phyloP scores from a whole-genome alignment of 2,797 vertebrate species.

The Apogon hyalosoma region DNA sequence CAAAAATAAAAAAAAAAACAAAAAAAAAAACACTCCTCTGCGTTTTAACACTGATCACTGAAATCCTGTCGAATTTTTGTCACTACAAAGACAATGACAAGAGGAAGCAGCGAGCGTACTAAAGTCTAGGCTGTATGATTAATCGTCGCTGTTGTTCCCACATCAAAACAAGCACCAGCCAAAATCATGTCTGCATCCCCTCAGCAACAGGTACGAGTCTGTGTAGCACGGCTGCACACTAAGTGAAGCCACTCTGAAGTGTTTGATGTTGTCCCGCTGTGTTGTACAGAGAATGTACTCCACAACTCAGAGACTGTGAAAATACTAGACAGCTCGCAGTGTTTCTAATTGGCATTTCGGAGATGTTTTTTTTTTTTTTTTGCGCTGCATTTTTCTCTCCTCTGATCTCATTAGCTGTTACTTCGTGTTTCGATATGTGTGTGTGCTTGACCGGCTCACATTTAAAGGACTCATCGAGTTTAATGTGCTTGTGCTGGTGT shows the following conservation, averaged over 20 bases:
- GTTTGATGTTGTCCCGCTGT: conserved; percentile 23
- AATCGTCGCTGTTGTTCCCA: conserved; percentile 15
- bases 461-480: neutral
- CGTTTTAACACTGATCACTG: conserved; percentile 40
- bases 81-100: conserved; percentile 42
- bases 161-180: conserved; percentile 30
- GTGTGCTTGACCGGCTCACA: conserved; percentile 16
- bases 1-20: neutral
- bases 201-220: conserved; percentile 44
- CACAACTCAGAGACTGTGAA: conserved; percentile 32
- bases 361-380: conserved; percentile 26
- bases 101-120: conserved; percentile 2
- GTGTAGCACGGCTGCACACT: conserved; percentile 17
- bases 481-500: conserved; percentile 11
- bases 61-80: conserved; percentile 32
- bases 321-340: conserved; percentile 26
- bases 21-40: conserved; percentile 24
- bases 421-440: conserved; percentile 19
- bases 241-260: neutral
- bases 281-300: conserved; percentile 15
- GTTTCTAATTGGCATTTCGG: conserved; percentile 61
- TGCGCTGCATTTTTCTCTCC: conserved; percentile 31
- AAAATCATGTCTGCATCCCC: conserved; percentile 3
- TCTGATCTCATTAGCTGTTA: conserved; percentile 51
- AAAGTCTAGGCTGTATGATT: conserved; percentile 37